Base-by-base conservation (phyloP, 2,888 invertebrate genomes). In the Apodemia mormo region DNA sequence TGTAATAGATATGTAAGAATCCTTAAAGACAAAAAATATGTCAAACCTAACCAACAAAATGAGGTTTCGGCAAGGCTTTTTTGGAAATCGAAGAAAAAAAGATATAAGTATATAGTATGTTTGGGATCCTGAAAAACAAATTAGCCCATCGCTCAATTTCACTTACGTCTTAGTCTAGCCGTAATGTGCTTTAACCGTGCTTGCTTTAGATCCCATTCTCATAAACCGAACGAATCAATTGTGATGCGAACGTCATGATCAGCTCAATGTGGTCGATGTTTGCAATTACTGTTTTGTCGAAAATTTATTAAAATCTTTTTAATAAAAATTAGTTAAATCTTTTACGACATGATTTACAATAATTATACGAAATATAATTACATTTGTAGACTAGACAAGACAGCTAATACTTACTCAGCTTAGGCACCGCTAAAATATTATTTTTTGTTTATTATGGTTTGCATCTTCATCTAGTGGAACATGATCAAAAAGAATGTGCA, bases 281-380 rank as follows among this genome's bases (percentile, higher is more conserved):
- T 84, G 85, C 86, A 82, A 73, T 76, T 85, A 81, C 82, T 89
- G 88, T 87, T 89, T 88, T 90, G 90, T 89, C 86, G 82, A 68
- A 49, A 66, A 65, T 49, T 67, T 52, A 40, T 40, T 65, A 45
- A 29, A 64, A 40, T 9, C 0, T 22, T 22, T 22, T 22, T 40
- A 22, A 45, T 3, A 56, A 12, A 0, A 2, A 33, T 4, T 1
- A 33, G 2, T 33, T 3, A 33, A 33, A 4, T 45, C 12, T 10
- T 12, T 45, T 45, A 45, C 45, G 3, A 45, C 12, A 3, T 12
- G 3, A 45, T 12, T 12, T 45, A 45, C 3, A 12, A 45, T 12
- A 45, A 45, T 45, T 45, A 45, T 45, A 12, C 45, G 10, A 45
- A 45, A 45, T 4, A 12, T 45, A 2, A 45, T 45, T 45, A 2